Base-by-base conservation (phyloP, 2,888 invertebrate species). In the Polyploca ridens region DNA sequence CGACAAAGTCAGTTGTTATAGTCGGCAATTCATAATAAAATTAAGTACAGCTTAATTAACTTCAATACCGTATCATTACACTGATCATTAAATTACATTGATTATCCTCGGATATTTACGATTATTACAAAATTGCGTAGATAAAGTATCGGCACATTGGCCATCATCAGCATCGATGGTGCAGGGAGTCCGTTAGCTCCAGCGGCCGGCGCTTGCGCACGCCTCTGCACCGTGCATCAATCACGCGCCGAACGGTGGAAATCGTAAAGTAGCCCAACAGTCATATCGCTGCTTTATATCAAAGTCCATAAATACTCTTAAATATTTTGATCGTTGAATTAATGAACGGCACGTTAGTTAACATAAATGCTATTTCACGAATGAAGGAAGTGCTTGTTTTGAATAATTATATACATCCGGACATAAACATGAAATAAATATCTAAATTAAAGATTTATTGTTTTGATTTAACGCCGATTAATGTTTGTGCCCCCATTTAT, bases 221-320 rank as follows among this genome's bases (percentile, higher is more conserved):
- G 61, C 46, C 62, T 49, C 6, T 33, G 33, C 66, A 62, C 58
- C 71, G 63, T 69, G 66, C 78, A 84, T 82, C 81, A 54, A 54
- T 54, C 19, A 54, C 10, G 54, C 54, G 19, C 54, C 54, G 19
- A 79, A 79, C 73, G 64, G 70, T 78, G 78, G 68, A 80, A 80
- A 81, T 79, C 77, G 71, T 83, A 74, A 83, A 82, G 77, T 77
- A 78, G 78, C 79, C 65, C 71, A 70, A 70, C 71, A 72, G 76
- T 78, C 68, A 69, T 82, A 84, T 82, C 79, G 72, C 73, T 4
- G 72, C 66, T 72, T 76, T 75, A 78, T 73, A 85, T 84, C 83
- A 78, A 73, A 73, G 74, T 78, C 69, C 65, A 64, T 62, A 70
- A n/a, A 44, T 14, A 14, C 14, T 44, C 13, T 72, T 69, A 74